Percentiles rank a stretch among this genome's conserved stretches.
These are phyloP conservation scores for Podilymbus podiceps DNA, from an alignment of 2,113 vertebrate species.

Conservation along the genomic window DNA sequence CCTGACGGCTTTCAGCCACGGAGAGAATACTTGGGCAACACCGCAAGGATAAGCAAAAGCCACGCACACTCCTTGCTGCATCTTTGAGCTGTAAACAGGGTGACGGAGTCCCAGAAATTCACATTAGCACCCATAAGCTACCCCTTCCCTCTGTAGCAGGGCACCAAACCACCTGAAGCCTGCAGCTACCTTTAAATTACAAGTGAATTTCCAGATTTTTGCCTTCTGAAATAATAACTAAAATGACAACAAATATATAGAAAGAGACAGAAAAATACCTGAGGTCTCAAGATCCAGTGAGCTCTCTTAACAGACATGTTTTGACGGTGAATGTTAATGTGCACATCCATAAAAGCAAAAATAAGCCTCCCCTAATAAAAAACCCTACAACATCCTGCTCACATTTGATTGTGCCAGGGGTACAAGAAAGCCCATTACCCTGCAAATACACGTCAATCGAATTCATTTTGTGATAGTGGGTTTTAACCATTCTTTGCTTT, in stretches of 20 bases:
- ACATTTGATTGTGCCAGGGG: not conserved
- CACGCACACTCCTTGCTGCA: fast-evolving
- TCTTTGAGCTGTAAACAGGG: too few species aligned
- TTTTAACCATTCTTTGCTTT: not conserved
- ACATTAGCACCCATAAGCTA: not conserved
- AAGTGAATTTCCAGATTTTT: not conserved
- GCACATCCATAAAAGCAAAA: not conserved
- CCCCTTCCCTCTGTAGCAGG: not conserved
- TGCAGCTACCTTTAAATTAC: not conserved
- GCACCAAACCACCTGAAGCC: not conserved
- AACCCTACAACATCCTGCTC: not conserved
- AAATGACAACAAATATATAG: not conserved
- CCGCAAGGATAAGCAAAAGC: not conserved
- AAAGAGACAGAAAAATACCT: not conserved
- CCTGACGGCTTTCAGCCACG: not conserved
- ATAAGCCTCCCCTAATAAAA: not conserved
- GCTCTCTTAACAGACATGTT: not conserved
- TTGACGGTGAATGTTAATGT: not conserved
- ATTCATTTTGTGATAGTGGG: not conserved
- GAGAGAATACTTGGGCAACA: not conserved
- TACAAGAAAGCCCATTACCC: not conserved
- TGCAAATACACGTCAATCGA: not conserved
- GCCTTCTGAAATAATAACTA: not conserved
- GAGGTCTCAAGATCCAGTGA: not conserved
- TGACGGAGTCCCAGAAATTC: not conserved